phyloP scores from a whole-genome alignment of 2,888 invertebrate genomes.

The Drosophila birchii region DNA sequence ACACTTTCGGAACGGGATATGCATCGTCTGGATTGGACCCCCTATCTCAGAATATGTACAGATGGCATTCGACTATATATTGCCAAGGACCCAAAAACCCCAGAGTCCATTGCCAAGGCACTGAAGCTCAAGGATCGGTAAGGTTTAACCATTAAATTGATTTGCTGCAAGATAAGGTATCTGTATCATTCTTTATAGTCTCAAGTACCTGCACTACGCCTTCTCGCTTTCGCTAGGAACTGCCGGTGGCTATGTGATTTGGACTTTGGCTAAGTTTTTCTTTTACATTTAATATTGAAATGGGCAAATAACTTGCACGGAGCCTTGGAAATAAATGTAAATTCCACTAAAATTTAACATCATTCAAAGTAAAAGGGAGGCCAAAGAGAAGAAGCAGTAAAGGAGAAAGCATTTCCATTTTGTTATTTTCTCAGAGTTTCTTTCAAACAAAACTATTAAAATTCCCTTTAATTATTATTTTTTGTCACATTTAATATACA shows the following conservation, averaged over 20 bases:
- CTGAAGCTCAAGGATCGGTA: constrained; percentile 9
- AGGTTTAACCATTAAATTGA: too few species aligned
- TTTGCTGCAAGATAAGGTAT: too few species aligned
- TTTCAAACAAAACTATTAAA: background rate
- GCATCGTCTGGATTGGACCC: constrained; percentile 88
- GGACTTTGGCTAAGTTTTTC: constrained; percentile 1
- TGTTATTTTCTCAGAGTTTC: background rate
- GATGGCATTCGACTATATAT: constrained; percentile 90
- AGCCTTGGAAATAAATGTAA: background rate
- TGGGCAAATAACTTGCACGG: too few species aligned
- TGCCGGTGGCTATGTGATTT: background rate
- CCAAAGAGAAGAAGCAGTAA: too few species aligned
- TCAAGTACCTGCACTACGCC: background rate
- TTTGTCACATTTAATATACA: too few species aligned
- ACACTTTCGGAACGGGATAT: constrained; percentile 85
- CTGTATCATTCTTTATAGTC: background rate
- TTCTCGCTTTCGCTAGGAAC: background rate
- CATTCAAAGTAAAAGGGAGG: too few species aligned
- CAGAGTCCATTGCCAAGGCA: constrained; percentile 84
- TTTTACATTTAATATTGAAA: background rate
- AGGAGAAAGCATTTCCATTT: too few species aligned
- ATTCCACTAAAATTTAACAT: background rate
- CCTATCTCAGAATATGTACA: constrained; percentile 86
- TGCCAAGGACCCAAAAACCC: constrained; percentile 90
- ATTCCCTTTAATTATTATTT: too few species aligned